Base-by-base conservation (phyloP, 2,797 vertebrate species). In the Semaprochilodus insignis region DNA sequence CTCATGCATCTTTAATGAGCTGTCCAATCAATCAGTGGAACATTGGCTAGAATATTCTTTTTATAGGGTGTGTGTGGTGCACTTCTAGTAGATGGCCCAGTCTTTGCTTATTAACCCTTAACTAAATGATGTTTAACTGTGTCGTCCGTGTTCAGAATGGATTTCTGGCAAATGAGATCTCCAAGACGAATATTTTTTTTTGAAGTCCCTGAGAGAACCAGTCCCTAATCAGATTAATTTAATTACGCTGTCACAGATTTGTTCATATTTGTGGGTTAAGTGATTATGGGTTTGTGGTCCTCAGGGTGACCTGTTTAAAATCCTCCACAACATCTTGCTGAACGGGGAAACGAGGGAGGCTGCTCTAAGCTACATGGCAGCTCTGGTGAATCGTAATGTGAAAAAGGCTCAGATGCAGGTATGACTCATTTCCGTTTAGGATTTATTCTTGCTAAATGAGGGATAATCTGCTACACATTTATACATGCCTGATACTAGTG, bases 391-490 rank as follows among this genome's bases (percentile, higher is more conserved):
- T 76, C 95, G 97, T 90, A 99, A 99, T 91, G 96, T 98, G 94
- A 99, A 99, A 89, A 99, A 99, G 90, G 96, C 98, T 1, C 98
- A 99, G 91, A 97, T 99, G 97, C 98, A 99, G 97, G 98, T 99
- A 92, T 85, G 81, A 78, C 19, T n/a, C n/a, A 10, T 69, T 48
- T 51, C 51, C 3, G 10, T 40, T 73, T 21, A 36, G 67, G 40
- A 23, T 70, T 70, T 48, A 11, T 16, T 71, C 19, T 77, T 77
- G 60, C 15, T 40, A 34, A 69, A 31, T 54, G 31, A 21, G 52
- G 17, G 52, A 55, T 19, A 36, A 21, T 36, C 10, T 21, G 17
- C 16, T 34, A 21, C 51, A 34, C 54, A 57, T 25, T 55, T 55
- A 11, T 3, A 4, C 7, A 55, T 31, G 14, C 17, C 11, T 74